Evolutionary conservation across 2,113 vertebrate genomes (phyloP), one percentile per base, ranked within the genome.

Genomic region (Amia ocellicauda): DNA sequence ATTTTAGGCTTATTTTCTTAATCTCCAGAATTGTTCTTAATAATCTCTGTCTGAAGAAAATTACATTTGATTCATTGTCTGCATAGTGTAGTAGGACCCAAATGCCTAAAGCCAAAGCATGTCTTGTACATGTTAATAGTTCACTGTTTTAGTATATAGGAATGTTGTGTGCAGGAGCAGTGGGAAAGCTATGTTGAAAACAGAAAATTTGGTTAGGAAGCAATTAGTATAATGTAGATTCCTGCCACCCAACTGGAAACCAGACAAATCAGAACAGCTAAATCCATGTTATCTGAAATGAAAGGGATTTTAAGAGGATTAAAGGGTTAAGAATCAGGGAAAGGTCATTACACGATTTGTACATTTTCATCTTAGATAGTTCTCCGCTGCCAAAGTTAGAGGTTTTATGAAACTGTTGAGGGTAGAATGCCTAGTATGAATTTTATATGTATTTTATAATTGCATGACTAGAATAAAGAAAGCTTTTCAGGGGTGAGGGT

Each of bases 361-460:
- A 20, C n/a, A 5, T 43, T 47, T 26, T 26, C 10, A 5, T 23
- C 41, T n/a, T 1, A 10, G 11, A 16, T 24, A n/a, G 19, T 58
- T 42, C 41, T 2, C 31, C 22, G 29, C 8, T 13, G 8, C 41
- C 36, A 19, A 9, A 3, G 23, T 20, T 42, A 7, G 22, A 58
- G 54, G 16, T 53, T 19, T 26, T 57, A 57, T n/a, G n/a, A n/a
- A n/a, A n/a, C n/a, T n/a, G 8, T 36, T 7, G 54, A 16, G 54
- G 17, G 16, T 27, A 3, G 54, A 11, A 16, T 19, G 27, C 26
- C 27, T 14, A 40, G 5, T 58, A 23, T 58, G 9, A 13, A 58
- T 58, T 58, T 23, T 24, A 60, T 60, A 45, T 60, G 23, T 20
- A 28, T 13, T 40, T 23, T n/a, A n/a, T n/a, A n/a, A n/a, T n/a